phyloP scores from a whole-genome alignment of 2,888 invertebrate species.

The Drosophila formosana region DNA sequence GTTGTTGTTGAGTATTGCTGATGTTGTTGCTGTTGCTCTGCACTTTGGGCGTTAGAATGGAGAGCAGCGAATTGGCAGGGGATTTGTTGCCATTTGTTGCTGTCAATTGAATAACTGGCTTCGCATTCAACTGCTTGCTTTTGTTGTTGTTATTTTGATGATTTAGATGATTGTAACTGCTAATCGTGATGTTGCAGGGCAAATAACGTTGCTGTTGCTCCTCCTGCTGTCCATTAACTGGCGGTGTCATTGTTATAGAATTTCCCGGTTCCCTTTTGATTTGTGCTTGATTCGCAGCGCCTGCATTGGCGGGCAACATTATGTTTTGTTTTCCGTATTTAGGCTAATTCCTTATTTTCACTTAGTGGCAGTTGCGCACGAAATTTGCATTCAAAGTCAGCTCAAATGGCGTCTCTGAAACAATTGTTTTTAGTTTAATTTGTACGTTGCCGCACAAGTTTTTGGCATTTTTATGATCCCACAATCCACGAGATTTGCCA shows the following conservation, averaged over 20 bases:
- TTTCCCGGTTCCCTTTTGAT: slow-evolving; percentile 34
- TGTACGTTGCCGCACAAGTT: slow-evolving; percentile 74
- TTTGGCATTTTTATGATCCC: slow-evolving; percentile 64
- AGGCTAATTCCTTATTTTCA: neutral
- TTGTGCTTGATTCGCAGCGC: slow-evolving; percentile 24
- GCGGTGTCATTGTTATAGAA: slow-evolving; percentile 6
- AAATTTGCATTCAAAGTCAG: slow-evolving; percentile 36
- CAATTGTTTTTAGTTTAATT: slow-evolving; percentile 29
- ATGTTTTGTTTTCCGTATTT: neutral
- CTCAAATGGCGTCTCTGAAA: slow-evolving; percentile 50
- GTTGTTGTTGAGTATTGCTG: slow-evolving; percentile 12
- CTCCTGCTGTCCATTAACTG: slow-evolving; percentile 27
- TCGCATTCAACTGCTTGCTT: slow-evolving; percentile 35
- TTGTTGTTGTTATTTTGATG: slow-evolving; percentile 32
- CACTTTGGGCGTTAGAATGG: slow-evolving; percentile 40
- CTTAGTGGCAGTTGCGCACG: slow-evolving; percentile 18
- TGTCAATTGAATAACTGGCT: slow-evolving; percentile 48
- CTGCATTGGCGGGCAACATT: slow-evolving; percentile 59
- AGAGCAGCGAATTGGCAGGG: slow-evolving; percentile 28
- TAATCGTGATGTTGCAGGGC: slow-evolving; percentile 42
- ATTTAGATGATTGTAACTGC: slow-evolving; percentile 19
- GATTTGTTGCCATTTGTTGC: slow-evolving; percentile 24
- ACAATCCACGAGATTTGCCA: slow-evolving; percentile 35
- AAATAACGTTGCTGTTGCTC: slow-evolving; percentile 41
- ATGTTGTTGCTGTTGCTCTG: slow-evolving; percentile 14